Percentiles rank a stretch among this genome's conserved stretches.
phyloP scores from a whole-genome alignment of 2,797 vertebrate species.

The Xiphophorus birchmanni region DNA sequence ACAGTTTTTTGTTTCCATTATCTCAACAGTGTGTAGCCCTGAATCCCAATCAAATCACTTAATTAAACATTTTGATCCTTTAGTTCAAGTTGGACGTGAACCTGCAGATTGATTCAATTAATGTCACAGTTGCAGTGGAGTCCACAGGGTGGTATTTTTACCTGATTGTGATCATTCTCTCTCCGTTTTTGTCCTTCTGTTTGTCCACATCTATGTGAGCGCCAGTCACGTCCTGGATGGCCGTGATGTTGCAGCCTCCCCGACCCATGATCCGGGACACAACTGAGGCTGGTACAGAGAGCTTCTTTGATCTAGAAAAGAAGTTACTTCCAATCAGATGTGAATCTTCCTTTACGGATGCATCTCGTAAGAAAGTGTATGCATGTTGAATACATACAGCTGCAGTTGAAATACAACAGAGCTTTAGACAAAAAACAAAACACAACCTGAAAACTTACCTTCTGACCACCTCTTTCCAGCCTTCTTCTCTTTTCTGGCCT shows the following conservation, averaged over 20 bases:
- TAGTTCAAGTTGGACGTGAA: neutral
- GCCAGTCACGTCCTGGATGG: conserved; percentile 98
- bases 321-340: neutral
- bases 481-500: conserved; percentile 97
- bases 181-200: conserved; percentile 99
- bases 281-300: conserved; percentile 96
- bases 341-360: neutral
- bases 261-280: conserved; percentile 99
- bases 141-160: conserved; percentile 58
- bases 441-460: conserved; percentile 77
- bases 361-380: neutral
- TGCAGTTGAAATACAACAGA: neutral
- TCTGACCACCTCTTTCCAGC: conserved; percentile 98
- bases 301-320: conserved; percentile 92
- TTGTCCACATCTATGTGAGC: conserved; percentile 99
- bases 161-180: conserved; percentile 99
- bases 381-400: neutral
- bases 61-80: neutral
- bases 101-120: neutral
- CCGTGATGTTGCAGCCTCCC: conserved; percentile 98
- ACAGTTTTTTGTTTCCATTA: neutral
- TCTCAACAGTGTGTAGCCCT: neutral
- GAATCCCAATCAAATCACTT: neutral
- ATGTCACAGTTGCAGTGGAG: conserved; percentile 7
- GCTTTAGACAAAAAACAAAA: neutral